Evolutionary conservation across 2,113 vertebrate genomes (phyloP).

Genomic region (Pedionomus torquatus): DNA sequence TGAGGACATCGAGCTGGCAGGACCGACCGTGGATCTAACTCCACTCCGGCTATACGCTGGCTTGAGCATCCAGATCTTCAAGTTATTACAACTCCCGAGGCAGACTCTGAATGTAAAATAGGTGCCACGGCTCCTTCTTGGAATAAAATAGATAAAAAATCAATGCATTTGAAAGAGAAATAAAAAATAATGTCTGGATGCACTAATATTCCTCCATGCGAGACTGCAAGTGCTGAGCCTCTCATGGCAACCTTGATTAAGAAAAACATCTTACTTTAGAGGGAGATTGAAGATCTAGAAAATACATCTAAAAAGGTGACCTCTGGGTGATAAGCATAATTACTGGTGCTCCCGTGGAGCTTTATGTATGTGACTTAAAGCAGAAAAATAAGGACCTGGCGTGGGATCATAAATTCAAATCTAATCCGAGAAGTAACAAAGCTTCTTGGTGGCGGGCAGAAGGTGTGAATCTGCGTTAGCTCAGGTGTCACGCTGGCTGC

Average conservation of each 20-base stretch:
- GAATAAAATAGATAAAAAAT: slow-evolving; percentile 32
- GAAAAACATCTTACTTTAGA: neutral
- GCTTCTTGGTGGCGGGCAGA: neutral
- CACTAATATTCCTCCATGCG: neutral
- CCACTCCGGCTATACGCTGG: neutral
- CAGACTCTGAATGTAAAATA: slow-evolving; percentile 29
- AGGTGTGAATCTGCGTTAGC: neutral
- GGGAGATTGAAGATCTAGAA: neutral
- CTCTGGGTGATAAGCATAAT: neutral
- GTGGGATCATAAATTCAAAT: neutral
- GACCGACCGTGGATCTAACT: neutral
- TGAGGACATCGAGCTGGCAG: neutral
- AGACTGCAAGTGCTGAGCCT: neutral
- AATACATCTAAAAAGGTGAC: neutral
- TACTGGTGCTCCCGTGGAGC: neutral
- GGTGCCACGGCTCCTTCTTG: neutral
- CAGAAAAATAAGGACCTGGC: neutral
- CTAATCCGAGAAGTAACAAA: neutral
- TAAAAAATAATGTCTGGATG: slow-evolving; percentile 1
- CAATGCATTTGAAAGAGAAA: slow-evolving; percentile 43
- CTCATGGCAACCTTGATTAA: neutral
- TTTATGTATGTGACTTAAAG: neutral
- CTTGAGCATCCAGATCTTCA: neutral
- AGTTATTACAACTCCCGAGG: neutral
- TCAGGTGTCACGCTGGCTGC: neutral